Percentiles rank a stretch among this genome's conserved stretches.
These are phyloP conservation scores for Oxytorus armatus DNA, from an alignment of 2,888 invertebrate species.

Conservation along the genomic window DNA sequence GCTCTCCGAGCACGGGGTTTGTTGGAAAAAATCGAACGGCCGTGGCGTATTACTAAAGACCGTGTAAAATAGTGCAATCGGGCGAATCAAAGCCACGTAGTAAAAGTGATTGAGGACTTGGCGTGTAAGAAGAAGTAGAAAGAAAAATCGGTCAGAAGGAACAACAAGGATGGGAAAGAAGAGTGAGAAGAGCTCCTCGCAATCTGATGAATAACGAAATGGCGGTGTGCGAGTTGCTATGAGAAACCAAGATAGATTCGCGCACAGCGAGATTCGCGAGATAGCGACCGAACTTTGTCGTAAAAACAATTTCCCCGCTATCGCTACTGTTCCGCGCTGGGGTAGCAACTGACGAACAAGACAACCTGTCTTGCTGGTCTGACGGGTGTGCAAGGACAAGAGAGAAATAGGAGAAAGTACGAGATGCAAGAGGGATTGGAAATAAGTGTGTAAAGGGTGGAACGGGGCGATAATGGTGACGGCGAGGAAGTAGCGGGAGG, in stretches of 20 bases:
- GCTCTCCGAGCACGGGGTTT: neutral
- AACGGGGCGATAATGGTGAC: conserved; percentile 13
- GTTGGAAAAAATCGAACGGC: neutral
- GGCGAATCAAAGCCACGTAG: conserved; percentile 34
- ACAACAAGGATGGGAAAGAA: conserved; percentile 15
- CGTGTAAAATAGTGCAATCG: conserved; percentile 47
- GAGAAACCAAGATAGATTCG: conserved; percentile 24
- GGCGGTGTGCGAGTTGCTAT: conserved; percentile 4
- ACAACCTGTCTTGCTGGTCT: conserved; percentile 2
- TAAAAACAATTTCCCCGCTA: conserved; percentile 75
- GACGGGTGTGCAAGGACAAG: conserved; percentile 17
- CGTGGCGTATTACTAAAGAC: neutral
- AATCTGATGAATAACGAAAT: conserved; percentile 63
- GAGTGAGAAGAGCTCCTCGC: conserved; percentile 37
- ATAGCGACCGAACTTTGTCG: conserved; percentile 71
- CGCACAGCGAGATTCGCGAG: conserved; percentile 53
- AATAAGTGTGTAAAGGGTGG: conserved; percentile 22
- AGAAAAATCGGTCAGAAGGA: neutral
- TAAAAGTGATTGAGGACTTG: conserved; percentile 32
- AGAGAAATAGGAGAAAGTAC: conserved; percentile 34
- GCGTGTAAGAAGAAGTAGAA: neutral
- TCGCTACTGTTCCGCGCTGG: conserved; percentile 53
- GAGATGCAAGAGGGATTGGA: conserved; percentile 31
- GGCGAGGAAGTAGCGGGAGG: conserved; percentile 7
- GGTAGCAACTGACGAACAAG: conserved; percentile 36